phyloP scores from a whole-genome alignment of 2,797 vertebrate genomes.

The Podarcis siculus region DNA sequence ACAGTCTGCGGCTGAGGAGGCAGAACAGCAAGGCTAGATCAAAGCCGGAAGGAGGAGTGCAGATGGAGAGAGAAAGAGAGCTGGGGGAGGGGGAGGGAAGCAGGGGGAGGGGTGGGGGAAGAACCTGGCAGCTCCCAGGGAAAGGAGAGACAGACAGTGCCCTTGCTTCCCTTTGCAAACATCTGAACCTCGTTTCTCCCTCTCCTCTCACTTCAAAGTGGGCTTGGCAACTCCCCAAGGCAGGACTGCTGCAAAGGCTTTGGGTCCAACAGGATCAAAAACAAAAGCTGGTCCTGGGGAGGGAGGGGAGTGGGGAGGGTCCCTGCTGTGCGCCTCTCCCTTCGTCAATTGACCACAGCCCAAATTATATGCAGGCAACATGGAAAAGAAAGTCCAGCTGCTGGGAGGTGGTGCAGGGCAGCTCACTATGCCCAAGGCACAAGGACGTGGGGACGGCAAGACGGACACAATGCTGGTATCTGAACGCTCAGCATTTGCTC shows the following conservation, averaged over 20 bases:
- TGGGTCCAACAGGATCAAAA: not conserved
- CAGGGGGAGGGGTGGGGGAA: not conserved
- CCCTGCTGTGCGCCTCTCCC: too few species aligned
- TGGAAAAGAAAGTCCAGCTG: too few species aligned
- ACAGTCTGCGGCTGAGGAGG: conserved; percentile 13
- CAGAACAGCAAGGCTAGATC: conserved; percentile 1
- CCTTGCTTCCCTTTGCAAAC: not conserved
- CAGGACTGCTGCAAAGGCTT: not conserved
- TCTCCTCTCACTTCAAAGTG: not conserved
- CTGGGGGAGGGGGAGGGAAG: not conserved
- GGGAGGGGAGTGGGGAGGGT: too few species aligned
- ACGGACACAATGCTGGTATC: not conserved
- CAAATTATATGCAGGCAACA: not conserved
- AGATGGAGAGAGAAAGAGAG: not conserved
- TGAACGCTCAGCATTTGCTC: not conserved
- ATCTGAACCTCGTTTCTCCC: not conserved
- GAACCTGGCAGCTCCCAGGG: not conserved
- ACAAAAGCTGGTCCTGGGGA: not conserved
- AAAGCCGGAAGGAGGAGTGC: conserved; percentile 21
- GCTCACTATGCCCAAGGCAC: not conserved
- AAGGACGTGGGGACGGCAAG: not conserved
- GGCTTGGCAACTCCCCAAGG: not conserved
- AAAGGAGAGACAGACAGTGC: not conserved
- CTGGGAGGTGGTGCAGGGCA: too few species aligned
- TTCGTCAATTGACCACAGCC: not conserved